Base-by-base conservation (phyloP, 2,113 vertebrate genomes). In the Rhea pennata region DNA sequence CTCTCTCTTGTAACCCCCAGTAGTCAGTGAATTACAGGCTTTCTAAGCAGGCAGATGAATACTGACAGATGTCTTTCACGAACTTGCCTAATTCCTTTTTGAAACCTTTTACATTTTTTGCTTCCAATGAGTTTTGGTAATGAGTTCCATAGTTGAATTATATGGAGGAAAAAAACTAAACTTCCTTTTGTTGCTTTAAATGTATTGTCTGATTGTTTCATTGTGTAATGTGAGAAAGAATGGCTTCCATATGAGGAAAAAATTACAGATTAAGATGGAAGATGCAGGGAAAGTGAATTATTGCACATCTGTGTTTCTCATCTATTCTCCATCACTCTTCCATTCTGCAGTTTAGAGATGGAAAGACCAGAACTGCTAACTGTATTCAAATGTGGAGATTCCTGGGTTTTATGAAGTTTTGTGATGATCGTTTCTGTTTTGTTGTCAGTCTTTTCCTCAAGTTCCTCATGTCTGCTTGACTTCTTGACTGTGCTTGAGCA, bases 161-260 rank as follows among this genome's bases (percentile, higher is more conserved):
- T 48, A 66, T 70, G 21, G 39, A 54, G 90, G 90, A 84, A 78
- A 75, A 44, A n/a, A 14, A 33, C 27, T 39, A 58, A 33, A 12
- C 62, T 91, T 89, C 48, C 62, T 91, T 92, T 77, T 44, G 29
- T 86, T 96, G 54, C 59, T 88, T 90, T 88, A 88, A 86, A 76
- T 48, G 20, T 72, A 82, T 89, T 53, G 24, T 82, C n/a, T 29
- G 65, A 73, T 92, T 93, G 72, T 87, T 92, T 96, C 5, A 19
- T 76, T 53, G 36, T 62, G 27, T 53, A 79, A 65, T 84, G 5
- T 82, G 44, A 73, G 58, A 76, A 87, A 23, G 20, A 90, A 87
- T 70, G 20, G 2, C 5, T 87, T 94, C 74, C 2, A 0, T 89
- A 40, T 1, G 9, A 62, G 11, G 53, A 26, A 91, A 54, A 78